Evolutionary conservation across 2,888 invertebrate genomes (phyloP).

Genomic region (Chrysolina haemoptera): DNA sequence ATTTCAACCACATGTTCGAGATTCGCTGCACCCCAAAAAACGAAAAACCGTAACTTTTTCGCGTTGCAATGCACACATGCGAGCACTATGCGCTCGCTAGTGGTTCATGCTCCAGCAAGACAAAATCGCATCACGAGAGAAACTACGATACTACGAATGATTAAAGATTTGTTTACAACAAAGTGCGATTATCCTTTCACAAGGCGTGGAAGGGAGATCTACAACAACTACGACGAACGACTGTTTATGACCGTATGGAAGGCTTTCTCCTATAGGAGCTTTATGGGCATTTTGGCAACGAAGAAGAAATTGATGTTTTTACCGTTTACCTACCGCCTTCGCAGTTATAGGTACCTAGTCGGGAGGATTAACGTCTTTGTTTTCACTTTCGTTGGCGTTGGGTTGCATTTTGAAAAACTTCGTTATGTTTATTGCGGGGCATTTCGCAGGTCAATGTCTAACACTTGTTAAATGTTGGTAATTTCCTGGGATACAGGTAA

Average conservation of each 20-base stretch:
- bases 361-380: background rate
- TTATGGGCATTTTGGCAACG: slow-evolving; percentile 13
- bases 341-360: background rate
- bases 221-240: slow-evolving; percentile 17
- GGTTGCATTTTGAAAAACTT: too few relatives aligned
- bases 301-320: background rate
- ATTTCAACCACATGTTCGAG: slow-evolving; percentile 31
- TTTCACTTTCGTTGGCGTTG: background rate
- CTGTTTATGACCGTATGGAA: background rate
- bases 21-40: background rate
- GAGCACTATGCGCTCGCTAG: too few relatives aligned
- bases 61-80: slow-evolving; percentile 18
- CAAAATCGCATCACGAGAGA: slow-evolving; percentile 25
- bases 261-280: slow-evolving; percentile 38
- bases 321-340: background rate
- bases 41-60: slow-evolving; percentile 12
- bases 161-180: slow-evolving; percentile 44
- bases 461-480: too few relatives aligned
- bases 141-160: slow-evolving; percentile 43
- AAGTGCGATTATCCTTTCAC: slow-evolving; percentile 52
- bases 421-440: background rate
- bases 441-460: background rate
- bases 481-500: too few relatives aligned
- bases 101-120: background rate
- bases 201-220: slow-evolving; percentile 44